Base-by-base conservation (phyloP, 2,113 vertebrate species). In the Bolborhynchus lineola region DNA sequence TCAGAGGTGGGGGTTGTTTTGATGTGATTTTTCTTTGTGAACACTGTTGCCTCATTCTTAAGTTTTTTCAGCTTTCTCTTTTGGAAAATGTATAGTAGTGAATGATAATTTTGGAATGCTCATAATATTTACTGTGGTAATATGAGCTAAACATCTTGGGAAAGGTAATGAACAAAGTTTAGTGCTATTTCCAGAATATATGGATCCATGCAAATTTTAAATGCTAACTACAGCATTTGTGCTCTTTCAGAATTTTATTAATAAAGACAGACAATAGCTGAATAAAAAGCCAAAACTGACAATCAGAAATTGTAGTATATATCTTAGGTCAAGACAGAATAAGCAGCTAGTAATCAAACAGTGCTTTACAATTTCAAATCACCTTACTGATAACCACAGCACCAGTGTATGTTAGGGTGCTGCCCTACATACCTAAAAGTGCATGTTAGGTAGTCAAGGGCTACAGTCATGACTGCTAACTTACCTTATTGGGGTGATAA, bases 151-250 rank as follows among this genome's bases (percentile, higher is more conserved):
- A 71, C 77, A 82, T 88, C 28, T 71, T 47, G 23, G 42, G 42
- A 84, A 81, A 75, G 9, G 8, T 77, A 77, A 90, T 74, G 67
- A 86, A 80, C 10, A 74, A 53, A 74, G 63, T 59, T 47, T 71
- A 77, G 6, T 35, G 13, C 0, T 77, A 20, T 74, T 91, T 94
- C 35, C 26, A 71, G 64, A 96, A 78, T 25, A 17, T 60, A 47
- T 70, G 26, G 11, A 26, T 49, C 26, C 85, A 82, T 52, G 47
- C 7, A 88, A 50, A 93, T 80, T 62, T 94, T 59, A 69, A 87
- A 72, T 74, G 44, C 6, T 63, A 33, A 26, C n/a, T 63, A 41
- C 21, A 60, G 15, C 0, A 0, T n/a, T 8, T 60, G 19, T 67
- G 11, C 5, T 41, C 6, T 62, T 33, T 55, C n/a, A 81, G 62